Evolutionary conservation across 2,113 vertebrate species (phyloP).

Genomic region (Malurus alboscapulatus): DNA sequence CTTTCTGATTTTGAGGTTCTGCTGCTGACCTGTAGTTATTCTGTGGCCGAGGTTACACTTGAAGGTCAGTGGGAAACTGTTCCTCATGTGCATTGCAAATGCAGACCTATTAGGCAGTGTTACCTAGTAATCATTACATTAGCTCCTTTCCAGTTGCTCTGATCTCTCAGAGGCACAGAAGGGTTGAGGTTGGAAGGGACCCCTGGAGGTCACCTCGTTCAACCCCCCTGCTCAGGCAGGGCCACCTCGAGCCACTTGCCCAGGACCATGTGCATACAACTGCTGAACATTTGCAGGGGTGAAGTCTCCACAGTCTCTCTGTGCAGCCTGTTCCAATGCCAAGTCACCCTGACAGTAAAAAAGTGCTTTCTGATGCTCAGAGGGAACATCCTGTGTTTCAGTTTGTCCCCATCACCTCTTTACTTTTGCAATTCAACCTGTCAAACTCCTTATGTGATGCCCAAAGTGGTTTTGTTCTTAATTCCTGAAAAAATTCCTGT

Average conservation of each 20-base stretch:
- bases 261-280: fast-evolving
- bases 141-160: neutral
- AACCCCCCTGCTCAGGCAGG: neutral
- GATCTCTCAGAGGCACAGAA: neutral
- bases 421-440: neutral
- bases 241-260: neutral
- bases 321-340: neutral
- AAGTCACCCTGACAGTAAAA: neutral
- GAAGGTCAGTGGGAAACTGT: constrained; percentile 33
- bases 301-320: neutral
- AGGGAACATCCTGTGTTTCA: neutral
- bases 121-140: constrained; percentile 6
- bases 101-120: neutral
- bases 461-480: neutral
- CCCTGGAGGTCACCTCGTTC: neutral
- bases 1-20: neutral
- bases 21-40: neutral
- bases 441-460: neutral
- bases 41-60: neutral
- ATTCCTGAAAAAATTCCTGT: neutral
- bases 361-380: neutral
- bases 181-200: neutral
- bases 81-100: constrained; percentile 57
- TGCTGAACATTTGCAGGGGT: neutral
- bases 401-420: neutral